Base-by-base conservation (phyloP, 1,140 invertebrate genomes). In the Riptortus pedestris region DNA sequence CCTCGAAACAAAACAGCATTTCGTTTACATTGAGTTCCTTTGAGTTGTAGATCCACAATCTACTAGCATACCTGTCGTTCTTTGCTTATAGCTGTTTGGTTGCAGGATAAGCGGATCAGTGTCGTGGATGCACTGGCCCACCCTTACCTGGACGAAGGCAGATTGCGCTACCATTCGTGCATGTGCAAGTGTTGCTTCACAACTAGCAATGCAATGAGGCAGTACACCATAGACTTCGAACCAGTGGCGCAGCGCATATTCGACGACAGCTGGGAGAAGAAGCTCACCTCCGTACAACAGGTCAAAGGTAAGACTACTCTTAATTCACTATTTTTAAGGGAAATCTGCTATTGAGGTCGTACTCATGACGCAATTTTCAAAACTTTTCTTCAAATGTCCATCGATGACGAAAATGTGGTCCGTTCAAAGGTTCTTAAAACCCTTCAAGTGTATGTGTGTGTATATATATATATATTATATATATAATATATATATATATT, bases 151-250 rank as follows among this genome's bases (percentile, higher is more conserved):
- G 94, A 98, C 72, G 96, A 99, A 76, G 96, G 96, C 57, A 82
- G 96, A 68, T 81, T 99, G 67, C 83, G 96, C 70, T 99, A 98
- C 78, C 96, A 99, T 78, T 98, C 96, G 47, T 99, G 96, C 76
- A 99, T 99, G 96, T 99, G 96, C 79, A 90, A 89, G 72, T 99
- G 96, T 76, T 99, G 96, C 78, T 90, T 87, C 73, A 88, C 83
- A 69, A 85, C 82, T 63, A 82, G 82, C 33, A 81, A 80, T 66
- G 84, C 83, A 18, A 77, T 85, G 72, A 80, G 95, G 65, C 90
- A 93, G 74, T 98, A 94, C 77, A 91, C 90, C 62, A 79, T 82
- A 29, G 93, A 97, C 74, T 91, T 97, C 71, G 96, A 98, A 77
- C 94, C 94, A 16, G 83, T 85, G 55, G 90, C 94, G 51, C 81